Base-by-base conservation (phyloP, 2,888 invertebrate genomes). In the Acronicta psi region DNA sequence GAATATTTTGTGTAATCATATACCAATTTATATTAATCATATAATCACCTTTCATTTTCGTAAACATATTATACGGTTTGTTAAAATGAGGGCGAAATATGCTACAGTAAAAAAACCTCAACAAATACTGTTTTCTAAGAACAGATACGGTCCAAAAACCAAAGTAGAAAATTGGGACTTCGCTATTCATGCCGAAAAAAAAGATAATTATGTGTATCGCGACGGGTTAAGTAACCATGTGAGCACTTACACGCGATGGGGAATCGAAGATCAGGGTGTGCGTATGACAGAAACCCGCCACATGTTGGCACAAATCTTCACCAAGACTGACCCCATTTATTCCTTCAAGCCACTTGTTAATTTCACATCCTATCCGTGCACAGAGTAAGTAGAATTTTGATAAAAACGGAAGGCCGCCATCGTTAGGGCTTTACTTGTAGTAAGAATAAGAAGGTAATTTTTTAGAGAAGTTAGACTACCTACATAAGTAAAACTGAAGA, bases 161-260 rank as follows among this genome's bases (percentile, higher is more conserved):
- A 95, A 94, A 84, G 87, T 92, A 18, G 88, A 91, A 49, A 81
- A 93, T 63, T 95, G 95, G 95, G 90, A 94, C 57, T 90, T 66
- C 44, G 71, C 83, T 9, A 75, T 83, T 20, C 88, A 90, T 69
- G 89, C 90, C 0, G 90, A 92, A 64, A 93, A 90, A 50, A 93
- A 91, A 65, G 95, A 95, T 74, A 93, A 94, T 67, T 89, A 95
- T 67, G 90, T 93, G 0, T 95, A 93, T 63, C 87, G 92, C 16
- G 93, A 94, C 61, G 75, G 76, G 10, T 80, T 92, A 17, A 89
- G 94, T 69, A 94, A 95, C 68, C 89, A 92, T 37, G 20, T 94
- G 6, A 94, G 95, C 61, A 94, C 95, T 5, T 95, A 95, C 76
- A 75, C 81, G 9, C 88, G 93, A 25, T 86, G 89, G 80, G 95